Percentiles rank a stretch among this genome's conserved stretches.
Conservation (phyloP, 2,888 invertebrate species). For the Nomada goodeniana region DNA sequence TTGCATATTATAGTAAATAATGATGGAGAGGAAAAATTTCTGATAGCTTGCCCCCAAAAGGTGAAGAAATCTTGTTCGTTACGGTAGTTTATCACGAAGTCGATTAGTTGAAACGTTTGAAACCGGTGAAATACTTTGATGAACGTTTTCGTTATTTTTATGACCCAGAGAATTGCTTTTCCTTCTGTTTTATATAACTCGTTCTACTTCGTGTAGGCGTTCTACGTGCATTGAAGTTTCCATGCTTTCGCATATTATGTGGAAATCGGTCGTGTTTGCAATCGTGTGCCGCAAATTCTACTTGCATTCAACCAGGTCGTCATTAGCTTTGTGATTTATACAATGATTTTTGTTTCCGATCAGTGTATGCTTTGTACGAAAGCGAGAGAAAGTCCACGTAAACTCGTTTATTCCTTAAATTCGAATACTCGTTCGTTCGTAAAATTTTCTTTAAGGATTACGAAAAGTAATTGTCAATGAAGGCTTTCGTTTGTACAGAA, state of each 20-base stretch:
- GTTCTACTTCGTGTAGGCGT: constrained; percentile 39
- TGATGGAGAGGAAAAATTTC: neutral
- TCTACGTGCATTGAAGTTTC: constrained; percentile 41
- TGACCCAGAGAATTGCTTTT: neutral
- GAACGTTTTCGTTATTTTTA: neutral
- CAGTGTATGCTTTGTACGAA: neutral
- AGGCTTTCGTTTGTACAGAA: too few species aligned
- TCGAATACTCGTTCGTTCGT: too few species aligned
- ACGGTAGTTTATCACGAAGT: neutral
- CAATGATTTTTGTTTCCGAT: constrained; percentile 27
- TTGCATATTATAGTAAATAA: neutral
- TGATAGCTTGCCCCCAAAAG: neutral
- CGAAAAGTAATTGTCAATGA: too few species aligned
- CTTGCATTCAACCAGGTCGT: constrained; percentile 20
- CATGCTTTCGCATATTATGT: constrained; percentile 61
- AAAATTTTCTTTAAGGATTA: too few species aligned
- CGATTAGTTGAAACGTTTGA: neutral
- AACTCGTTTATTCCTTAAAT: too few species aligned
- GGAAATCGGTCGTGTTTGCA: constrained; percentile 43
- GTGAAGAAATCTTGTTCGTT: neutral
- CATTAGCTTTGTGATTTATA: constrained; percentile 38
- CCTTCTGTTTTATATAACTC: neutral
- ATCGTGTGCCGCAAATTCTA: constrained; percentile 46
- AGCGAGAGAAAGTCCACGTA: neutral
- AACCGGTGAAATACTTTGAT: neutral